Evolutionary conservation across 2,888 invertebrate species (phyloP), one percentile per base, ranked within the genome.

Genomic region (Stegana nigrithorax): DNA sequence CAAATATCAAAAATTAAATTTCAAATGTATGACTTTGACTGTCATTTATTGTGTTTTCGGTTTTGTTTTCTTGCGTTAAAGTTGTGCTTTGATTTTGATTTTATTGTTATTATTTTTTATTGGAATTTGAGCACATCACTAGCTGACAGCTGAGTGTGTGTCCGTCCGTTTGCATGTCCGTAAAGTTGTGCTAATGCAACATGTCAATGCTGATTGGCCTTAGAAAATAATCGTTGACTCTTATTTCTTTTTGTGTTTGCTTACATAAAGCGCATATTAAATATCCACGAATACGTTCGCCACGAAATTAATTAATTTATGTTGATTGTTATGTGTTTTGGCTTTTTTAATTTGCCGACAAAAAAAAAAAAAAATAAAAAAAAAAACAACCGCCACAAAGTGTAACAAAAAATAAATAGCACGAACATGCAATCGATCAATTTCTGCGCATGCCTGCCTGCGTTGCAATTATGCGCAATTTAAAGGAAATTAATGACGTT

Each of bases 401-500:
- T n/a, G n/a, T n/a, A n/a, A n/a, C n/a, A n/a, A n/a, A n/a, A n/a
- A n/a, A n/a, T n/a, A n/a, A n/a, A n/a, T n/a, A n/a, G n/a, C n/a
- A n/a, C n/a, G n/a, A n/a, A n/a, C n/a, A 14, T 29, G 29, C 32
- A 23, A n/a, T 59, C 29, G 50, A 70, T 59, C 59, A 51, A 50
- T 39, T 39, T 5, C 39, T 14, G 21, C 25, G 25, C 62, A 59
- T 51, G 59, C 59, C 60, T 59, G 72, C 32, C 63, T 70, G 68
- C 64, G 69, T 75, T 73, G 78, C 75, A 75, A 75, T 79, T 75
- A 75, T 75, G 80, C 75, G 80, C 77, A 75, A 75, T 75, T 75
- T 79, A 75, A 79, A 79, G 79, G 75, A 79, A 75, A 75, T 75
- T 79, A 75, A 73, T 79, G 80, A 78, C 80, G 80, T 78, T 80